Evolutionary conservation across 2,888 invertebrate species (phyloP).

Genomic region (Nematopogon swammerdamellus): DNA sequence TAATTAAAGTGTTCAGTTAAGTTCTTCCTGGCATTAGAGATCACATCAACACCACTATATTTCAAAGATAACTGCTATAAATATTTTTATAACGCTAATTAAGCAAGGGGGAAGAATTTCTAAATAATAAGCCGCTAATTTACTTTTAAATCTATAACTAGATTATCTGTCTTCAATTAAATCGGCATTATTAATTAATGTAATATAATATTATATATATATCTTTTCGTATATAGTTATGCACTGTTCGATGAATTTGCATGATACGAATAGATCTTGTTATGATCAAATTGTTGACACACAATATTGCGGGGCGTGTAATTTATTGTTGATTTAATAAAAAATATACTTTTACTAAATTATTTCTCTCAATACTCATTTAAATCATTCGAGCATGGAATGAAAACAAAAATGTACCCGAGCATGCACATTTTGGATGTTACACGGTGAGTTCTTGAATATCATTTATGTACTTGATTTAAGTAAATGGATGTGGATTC

Average conservation of each 20-base stretch:
- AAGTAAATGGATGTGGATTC: constrained; percentile 55
- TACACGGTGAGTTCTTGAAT: constrained; percentile 46
- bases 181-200: neutral
- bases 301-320: neutral
- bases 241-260: neutral
- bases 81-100: too few species aligned
- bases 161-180: too few species aligned
- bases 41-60: too few species aligned
- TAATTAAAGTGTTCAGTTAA: neutral
- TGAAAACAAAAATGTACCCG: constrained; percentile 41
- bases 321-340: constrained; percentile 47
- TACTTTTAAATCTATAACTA: too few species aligned
- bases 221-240: neutral
- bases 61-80: too few species aligned
- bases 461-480: constrained; percentile 8
- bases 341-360: constrained; percentile 42
- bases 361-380: constrained; percentile 36
- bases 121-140: too few species aligned
- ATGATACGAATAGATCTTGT: neutral
- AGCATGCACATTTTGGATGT: constrained; percentile 49
- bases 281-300: constrained; percentile 2
- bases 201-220: neutral
- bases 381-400: constrained; percentile 54
- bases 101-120: too few species aligned
- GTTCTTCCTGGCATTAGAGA: too few species aligned